These are phyloP conservation scores for Sebastes steindachneri DNA, from an alignment of 2,797 vertebrate species.

Conservation along the genomic window DNA sequence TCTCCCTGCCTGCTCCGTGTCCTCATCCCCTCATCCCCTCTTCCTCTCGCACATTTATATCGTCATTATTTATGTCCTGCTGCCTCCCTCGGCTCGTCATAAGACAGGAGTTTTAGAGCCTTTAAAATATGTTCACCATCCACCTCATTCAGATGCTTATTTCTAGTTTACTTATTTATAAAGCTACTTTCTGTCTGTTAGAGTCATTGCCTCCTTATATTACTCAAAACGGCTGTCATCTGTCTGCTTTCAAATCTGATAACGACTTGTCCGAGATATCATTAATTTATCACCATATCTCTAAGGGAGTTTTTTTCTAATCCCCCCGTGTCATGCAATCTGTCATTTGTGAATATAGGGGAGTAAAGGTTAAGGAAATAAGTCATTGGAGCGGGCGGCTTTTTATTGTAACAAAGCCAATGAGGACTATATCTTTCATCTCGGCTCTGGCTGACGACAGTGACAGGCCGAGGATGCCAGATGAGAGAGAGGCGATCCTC, in stretches of 20 bases:
- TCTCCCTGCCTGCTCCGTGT: slow-evolving; percentile 6
- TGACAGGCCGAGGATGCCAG: slow-evolving; percentile 63
- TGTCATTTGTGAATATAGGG: slow-evolving; percentile 50
- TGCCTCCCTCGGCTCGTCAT: slow-evolving; percentile 21
- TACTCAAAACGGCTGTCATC: background rate
- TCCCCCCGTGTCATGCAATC: slow-evolving; percentile 24
- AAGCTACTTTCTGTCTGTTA: background rate
- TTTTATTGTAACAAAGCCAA: slow-evolving; percentile 63
- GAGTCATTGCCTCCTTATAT: background rate
- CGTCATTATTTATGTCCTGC: slow-evolving; percentile 51
- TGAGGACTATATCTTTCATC: slow-evolving; percentile 71
- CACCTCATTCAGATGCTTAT: background rate
- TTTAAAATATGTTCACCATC: background rate
- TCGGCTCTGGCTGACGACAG: slow-evolving; percentile 54
- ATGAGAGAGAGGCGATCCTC: slow-evolving; percentile 66
- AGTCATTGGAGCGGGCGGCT: slow-evolving; percentile 55
- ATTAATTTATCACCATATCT: slow-evolving; percentile 37
- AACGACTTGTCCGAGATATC: slow-evolving; percentile 16
- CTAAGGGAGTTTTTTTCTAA: slow-evolving; percentile 8
- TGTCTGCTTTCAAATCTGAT: slow-evolving; percentile 39
- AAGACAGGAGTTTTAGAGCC: slow-evolving; percentile 14
- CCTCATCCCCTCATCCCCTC: slow-evolving; percentile 14
- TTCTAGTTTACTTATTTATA: background rate
- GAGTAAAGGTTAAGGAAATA: slow-evolving; percentile 67
- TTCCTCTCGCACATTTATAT: slow-evolving; percentile 21